Conservation (phyloP, 2,797 vertebrate species). For the Agapornis canus region DNA sequence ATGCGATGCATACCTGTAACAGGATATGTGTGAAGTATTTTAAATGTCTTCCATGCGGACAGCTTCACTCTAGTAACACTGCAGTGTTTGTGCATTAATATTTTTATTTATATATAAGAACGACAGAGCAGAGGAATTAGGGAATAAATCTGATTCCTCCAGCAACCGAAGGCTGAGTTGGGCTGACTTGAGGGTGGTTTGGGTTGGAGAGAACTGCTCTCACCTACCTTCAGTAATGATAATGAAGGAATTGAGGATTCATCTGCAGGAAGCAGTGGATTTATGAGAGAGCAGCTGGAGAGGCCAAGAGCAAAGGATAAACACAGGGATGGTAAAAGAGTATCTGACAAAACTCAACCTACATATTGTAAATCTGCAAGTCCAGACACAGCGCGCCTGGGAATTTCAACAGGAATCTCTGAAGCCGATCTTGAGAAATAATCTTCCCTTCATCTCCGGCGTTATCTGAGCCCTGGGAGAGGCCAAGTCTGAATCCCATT, state of each 20-base stretch:
- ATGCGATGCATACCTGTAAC: background rate
- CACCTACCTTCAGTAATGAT: constrained; percentile 21
- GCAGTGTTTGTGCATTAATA: background rate
- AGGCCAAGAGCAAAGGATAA: constrained; percentile 62
- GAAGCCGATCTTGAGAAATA: constrained; percentile 33
- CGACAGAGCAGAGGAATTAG: constrained; percentile 27
- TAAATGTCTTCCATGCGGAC: background rate
- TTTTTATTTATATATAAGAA: constrained; percentile 36
- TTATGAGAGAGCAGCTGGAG: constrained; percentile 57
- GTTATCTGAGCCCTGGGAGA: constrained; percentile 3
- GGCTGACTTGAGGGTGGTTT: constrained; percentile 1
- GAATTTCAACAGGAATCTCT: constrained; percentile 49
- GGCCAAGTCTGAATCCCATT: background rate
- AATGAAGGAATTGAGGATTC: constrained; percentile 50
- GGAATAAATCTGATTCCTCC: constrained; percentile 25
- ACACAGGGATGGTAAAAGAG: constrained; percentile 58
- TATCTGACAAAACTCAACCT: constrained; percentile 56
- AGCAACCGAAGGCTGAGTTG: constrained; percentile 5
- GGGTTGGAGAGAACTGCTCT: background rate
- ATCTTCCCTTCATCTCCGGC: background rate
- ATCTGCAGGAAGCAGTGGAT: constrained; percentile 48
- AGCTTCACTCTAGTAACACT: background rate
- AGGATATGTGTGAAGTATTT: background rate
- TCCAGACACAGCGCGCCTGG: background rate
- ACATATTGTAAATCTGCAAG: constrained; percentile 52